Evolutionary conservation across 1,140 invertebrate species (phyloP), one percentile per base, ranked within the genome.

Genomic region (Drosophila ananassae): DNA sequence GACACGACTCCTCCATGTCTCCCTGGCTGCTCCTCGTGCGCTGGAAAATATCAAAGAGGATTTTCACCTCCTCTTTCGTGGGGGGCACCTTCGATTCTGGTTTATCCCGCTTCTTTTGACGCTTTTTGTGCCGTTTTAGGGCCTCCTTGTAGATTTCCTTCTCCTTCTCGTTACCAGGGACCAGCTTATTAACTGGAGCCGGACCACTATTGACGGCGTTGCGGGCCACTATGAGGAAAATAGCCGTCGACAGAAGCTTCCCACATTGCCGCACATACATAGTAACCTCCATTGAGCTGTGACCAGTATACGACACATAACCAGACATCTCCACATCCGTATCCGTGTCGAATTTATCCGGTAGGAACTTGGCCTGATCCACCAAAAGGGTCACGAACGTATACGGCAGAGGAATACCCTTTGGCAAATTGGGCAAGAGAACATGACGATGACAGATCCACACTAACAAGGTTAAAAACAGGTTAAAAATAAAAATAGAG

Each of bases 231-330:
- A 97, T 94, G 7, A 97, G 79, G 91, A 97, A 96, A 13, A 94
- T 91, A 0, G 95, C 95, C 63, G 93, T 93, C 0, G 95, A 94
- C 4, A 84, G 22, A 1, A 28, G 32, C 7, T 17, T 34, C 2
- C 44, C 90, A 55, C 93, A 92, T 46, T 94, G 92, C 89, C 96
- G 95, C 67, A 96, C 94, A 22, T 93, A 94, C 56, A 97, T 94
- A 0, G 94, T 94, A 6, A 95, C 93, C 91, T 97, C 96, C 77
- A 96, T 92, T 0, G 95, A 96, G 6, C 94, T 94, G 39, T 75
- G 93, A 1, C 96, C 96, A 1, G 95, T 95, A 95, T 95, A 96
- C 6, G 95, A 95, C 0, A 96, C 95, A 87, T 96, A 94, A 6
- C 96, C 96, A 30, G 93, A 93, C 12, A 97, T 84, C 54, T 93